phyloP scores from a whole-genome alignment of 2,113 vertebrate genomes.

The Clarias batrachus region DNA sequence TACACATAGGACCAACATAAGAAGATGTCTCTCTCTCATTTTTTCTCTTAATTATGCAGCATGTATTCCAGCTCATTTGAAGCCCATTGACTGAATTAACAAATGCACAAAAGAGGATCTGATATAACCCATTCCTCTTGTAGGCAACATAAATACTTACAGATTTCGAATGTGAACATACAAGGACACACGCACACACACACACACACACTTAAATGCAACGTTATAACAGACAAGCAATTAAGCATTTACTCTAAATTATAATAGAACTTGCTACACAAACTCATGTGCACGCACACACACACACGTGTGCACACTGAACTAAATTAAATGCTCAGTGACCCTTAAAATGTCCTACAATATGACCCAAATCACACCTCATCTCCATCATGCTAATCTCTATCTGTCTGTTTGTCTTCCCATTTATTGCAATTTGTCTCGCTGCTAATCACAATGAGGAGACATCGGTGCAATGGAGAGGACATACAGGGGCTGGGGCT shows the following conservation, averaged over 20 bases:
- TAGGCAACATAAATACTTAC: conserved; percentile 48
- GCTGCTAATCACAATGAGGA: conserved; percentile 22
- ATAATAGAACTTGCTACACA: conserved; percentile 30
- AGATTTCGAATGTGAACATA: conserved; percentile 15
- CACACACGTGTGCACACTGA: conserved; percentile 38
- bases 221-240: conserved; percentile 27
- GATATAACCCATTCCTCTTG: conserved; percentile 66
- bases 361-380: conserved; percentile 31
- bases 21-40: neutral
- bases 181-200: conserved; percentile 6
- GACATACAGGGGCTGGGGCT: neutral
- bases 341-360: conserved; percentile 39
- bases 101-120: conserved; percentile 65
- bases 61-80: conserved; percentile 54
- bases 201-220: conserved; percentile 1
- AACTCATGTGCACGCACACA: neutral
- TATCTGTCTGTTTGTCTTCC: conserved; percentile 7
- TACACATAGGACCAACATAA: neutral
- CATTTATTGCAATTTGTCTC: conserved; percentile 32
- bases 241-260: conserved; percentile 33
- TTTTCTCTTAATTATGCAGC: conserved; percentile 23
- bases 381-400: conserved; percentile 25
- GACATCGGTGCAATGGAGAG: neutral
- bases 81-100: conserved; percentile 66
- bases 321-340: conserved; percentile 44